A percentile compares a stretch with the other conserved stretches of the same genome.
Evolutionary conservation across 2,113 vertebrate species (phyloP).

Genomic region (Zosterops japonicus): DNA sequence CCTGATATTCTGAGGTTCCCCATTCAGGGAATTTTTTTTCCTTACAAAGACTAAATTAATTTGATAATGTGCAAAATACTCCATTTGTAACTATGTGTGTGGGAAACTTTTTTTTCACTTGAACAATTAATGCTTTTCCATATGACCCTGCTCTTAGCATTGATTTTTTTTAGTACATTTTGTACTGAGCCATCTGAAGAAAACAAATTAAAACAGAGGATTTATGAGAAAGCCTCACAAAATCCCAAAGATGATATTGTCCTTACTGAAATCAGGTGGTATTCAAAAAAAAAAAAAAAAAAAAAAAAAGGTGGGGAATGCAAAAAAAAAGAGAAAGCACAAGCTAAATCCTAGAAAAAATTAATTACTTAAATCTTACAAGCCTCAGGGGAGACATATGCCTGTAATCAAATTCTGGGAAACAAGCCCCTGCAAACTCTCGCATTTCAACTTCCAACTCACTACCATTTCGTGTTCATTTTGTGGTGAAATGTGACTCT

Average conservation of each 20-base stretch:
- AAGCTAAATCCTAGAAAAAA: conserved; percentile 18
- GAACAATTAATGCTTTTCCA: conserved; percentile 28
- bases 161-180: neutral
- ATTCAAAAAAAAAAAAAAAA: neutral
- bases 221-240: conserved; percentile 21
- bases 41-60: conserved; percentile 25
- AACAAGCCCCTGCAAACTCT: conserved; percentile 44
- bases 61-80: conserved; percentile 13
- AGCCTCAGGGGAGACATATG: conserved; percentile 49
- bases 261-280: neutral
- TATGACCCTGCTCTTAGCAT: neutral
- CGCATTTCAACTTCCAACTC: conserved; percentile 38
- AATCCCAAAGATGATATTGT: neutral
- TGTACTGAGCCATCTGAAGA: neutral
- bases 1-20: neutral
- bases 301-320: neutral
- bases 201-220: conserved; percentile 37
- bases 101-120: conserved; percentile 18
- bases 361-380: conserved; percentile 38
- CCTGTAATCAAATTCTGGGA: conserved; percentile 55
- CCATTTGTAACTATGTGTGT: neutral
- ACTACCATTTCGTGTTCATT: conserved; percentile 20
- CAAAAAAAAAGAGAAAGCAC: neutral
- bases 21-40: neutral
- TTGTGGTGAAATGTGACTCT: conserved; percentile 13